A percentile compares a stretch with the other conserved stretches of the same genome.
Evolutionary conservation across 2,797 vertebrate genomes (phyloP).

Genomic region (Hippoglossus hippoglossus): DNA sequence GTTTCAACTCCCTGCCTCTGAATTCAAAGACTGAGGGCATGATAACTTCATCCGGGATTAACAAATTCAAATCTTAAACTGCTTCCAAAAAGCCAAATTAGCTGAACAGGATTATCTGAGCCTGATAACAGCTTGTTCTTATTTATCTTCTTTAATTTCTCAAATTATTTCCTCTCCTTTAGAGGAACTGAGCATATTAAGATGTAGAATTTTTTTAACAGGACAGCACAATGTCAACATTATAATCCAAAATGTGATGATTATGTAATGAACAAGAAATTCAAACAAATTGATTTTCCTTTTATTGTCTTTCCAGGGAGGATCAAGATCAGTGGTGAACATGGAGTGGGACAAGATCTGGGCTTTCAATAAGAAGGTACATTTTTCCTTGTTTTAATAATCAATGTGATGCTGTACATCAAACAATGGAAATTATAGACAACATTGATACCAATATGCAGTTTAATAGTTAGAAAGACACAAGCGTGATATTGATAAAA

Average conservation of each 20-base stretch:
- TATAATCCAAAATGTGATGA: not conserved
- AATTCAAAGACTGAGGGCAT: no score
- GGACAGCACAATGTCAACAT: not conserved
- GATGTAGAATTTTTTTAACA: not conserved
- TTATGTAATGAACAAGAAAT: not conserved
- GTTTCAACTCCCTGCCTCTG: not conserved
- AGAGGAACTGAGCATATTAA: not conserved
- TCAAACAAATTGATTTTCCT: not conserved
- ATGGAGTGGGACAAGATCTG: constrained; percentile 99
- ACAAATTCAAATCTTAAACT: not conserved
- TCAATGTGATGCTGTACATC: no score
- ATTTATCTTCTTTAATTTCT: not conserved
- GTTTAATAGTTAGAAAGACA: no score
- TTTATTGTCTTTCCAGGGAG: constrained; percentile 85
- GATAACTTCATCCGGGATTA: not conserved
- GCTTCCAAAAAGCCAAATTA: not conserved
- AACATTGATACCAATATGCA: no score
- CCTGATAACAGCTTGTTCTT: not conserved
- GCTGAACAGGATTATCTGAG: not conserved
- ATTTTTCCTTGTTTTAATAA: not conserved
- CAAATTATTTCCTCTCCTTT: not conserved
- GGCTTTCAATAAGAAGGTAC: constrained; percentile 99
- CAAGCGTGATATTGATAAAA: no score
- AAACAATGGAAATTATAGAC: no score
- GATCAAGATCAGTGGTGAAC: constrained; percentile 97